Evolutionary conservation across 2,113 vertebrate species (phyloP), one percentile per base, ranked within the genome.

Genomic region (Daubentonia madagascariensis): DNA sequence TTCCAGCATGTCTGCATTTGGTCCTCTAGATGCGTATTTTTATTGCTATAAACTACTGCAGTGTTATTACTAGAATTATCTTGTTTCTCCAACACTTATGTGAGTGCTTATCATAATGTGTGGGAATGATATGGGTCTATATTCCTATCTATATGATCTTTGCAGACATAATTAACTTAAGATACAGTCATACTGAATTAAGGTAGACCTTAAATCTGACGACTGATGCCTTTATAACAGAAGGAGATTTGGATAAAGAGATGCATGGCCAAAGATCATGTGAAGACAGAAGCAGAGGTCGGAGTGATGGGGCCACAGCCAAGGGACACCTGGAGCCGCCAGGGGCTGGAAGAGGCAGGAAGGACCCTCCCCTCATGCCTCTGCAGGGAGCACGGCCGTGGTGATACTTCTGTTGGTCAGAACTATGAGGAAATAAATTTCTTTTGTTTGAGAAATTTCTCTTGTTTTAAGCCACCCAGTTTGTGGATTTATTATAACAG

Each of bases 11-110:
- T 22, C 8, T 6, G 70, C 12, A 1, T 63, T 32, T 23, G 13
- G 8, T 6, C 6, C 43, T 3, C 6, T 43, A 5, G 0, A 0
- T 5, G 22, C 3, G 0, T 6, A 13, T 25, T 30, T 2, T 54
- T n/a, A 11, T 0, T 0, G 35, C 57, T 75, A 13, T 40, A n/a
- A 63, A 40, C 8, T 1, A 3, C 8, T 5, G 35, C 5, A 22
- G 5, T 11, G 0, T 48, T 3, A 6, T 8, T 63, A 52, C 54
- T 50, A 8, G 80, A n/a, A 32, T 1, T 23, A 13, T 2, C 3
- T 3, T 35, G 3, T n/a, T n/a, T 54, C n/a, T 23, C 32, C 57
- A 65, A 0, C 20, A 45, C 6, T 35, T 28, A 8, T 61, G 54
- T 8, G 0, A 3, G 43, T 7, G 28, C 7, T 5, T 75, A 54